Percentiles rank a stretch among this genome's conserved stretches.
Conservation (phyloP, 2,888 invertebrate species). For the Macrophya alboannulata region DNA sequence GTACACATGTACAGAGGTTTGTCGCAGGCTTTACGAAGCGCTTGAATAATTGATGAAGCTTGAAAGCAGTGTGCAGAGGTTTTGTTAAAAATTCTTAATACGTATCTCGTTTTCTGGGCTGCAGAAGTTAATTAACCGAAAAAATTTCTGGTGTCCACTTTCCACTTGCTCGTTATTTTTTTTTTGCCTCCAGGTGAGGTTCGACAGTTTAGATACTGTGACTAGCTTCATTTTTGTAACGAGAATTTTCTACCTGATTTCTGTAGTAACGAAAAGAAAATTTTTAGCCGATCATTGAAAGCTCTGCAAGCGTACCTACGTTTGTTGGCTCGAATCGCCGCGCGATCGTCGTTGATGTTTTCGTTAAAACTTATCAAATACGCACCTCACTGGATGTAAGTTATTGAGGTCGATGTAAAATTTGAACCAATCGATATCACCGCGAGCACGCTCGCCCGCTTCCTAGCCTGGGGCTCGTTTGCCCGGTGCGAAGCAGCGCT, state of each 20-base stretch:
- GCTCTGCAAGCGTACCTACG: not conserved
- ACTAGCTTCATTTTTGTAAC: not conserved
- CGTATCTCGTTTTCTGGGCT: not conserved
- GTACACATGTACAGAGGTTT: not conserved
- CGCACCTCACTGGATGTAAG: slow-evolving; percentile 46
- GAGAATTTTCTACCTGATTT: not conserved
- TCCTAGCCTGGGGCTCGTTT: slow-evolving; percentile 45
- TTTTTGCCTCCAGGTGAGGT: not conserved
- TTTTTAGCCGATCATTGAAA: not conserved
- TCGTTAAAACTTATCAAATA: slow-evolving; percentile 45
- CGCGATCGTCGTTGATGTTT: slow-evolving; percentile 31
- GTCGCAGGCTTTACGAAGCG: slow-evolving; percentile 1
- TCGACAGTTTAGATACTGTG: not conserved
- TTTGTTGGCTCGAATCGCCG: not conserved
- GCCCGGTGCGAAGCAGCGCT: not conserved
- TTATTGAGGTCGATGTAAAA: slow-evolving; percentile 40
- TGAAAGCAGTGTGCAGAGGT: slow-evolving; percentile 15
- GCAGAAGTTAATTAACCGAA: slow-evolving; percentile 19
- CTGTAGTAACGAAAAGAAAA: not conserved
- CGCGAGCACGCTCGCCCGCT: not conserved
- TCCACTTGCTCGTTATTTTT: not conserved
- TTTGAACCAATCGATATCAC: slow-evolving; percentile 36
- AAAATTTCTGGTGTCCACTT: slow-evolving; percentile 38
- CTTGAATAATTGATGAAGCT: slow-evolving; percentile 36
- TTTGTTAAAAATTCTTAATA: slow-evolving; percentile 33